These are phyloP conservation scores for Galerucella pusilla DNA, from an alignment of 2,888 invertebrate species.

Conservation along the genomic window DNA sequence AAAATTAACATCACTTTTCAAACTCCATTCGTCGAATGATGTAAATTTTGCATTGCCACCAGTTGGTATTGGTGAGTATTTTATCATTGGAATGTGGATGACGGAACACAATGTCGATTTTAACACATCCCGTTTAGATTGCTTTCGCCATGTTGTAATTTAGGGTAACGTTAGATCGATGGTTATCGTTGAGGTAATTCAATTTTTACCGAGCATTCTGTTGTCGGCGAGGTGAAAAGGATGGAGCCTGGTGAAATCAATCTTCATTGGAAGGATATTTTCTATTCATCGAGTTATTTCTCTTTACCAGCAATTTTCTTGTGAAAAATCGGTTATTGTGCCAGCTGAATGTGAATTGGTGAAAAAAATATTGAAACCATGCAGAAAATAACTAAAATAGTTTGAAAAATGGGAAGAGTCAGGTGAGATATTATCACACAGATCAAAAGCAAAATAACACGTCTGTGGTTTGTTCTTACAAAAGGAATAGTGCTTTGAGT, in stretches of 20 bases:
- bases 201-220: slow-evolving; percentile 23
- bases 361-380: too few relatives aligned
- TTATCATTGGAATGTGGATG: slow-evolving; percentile 7
- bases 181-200: slow-evolving; percentile 22
- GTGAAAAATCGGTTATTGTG: not conserved
- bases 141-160: slow-evolving; percentile 29
- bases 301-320: not conserved
- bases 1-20: not conserved
- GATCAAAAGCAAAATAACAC: too few relatives aligned
- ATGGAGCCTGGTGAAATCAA: slow-evolving; percentile 6
- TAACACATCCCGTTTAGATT: slow-evolving; percentile 26
- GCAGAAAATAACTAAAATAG: too few relatives aligned
- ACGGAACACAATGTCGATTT: slow-evolving; percentile 22
- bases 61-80: not conserved
- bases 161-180: slow-evolving; percentile 30
- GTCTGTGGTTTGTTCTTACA: too few relatives aligned
- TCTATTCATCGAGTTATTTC: not conserved
- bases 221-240: slow-evolving; percentile 13
- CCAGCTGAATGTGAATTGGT: not conserved
- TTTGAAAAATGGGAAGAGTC: too few relatives aligned
- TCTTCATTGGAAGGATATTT: not conserved
- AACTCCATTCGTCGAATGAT: not conserved
- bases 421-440: too few relatives aligned
- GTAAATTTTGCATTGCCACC: not conserved
- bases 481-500: too few relatives aligned